Base-by-base conservation (phyloP, 2,888 invertebrate genomes). In the Parapristionchus giblindavisi region DNA sequence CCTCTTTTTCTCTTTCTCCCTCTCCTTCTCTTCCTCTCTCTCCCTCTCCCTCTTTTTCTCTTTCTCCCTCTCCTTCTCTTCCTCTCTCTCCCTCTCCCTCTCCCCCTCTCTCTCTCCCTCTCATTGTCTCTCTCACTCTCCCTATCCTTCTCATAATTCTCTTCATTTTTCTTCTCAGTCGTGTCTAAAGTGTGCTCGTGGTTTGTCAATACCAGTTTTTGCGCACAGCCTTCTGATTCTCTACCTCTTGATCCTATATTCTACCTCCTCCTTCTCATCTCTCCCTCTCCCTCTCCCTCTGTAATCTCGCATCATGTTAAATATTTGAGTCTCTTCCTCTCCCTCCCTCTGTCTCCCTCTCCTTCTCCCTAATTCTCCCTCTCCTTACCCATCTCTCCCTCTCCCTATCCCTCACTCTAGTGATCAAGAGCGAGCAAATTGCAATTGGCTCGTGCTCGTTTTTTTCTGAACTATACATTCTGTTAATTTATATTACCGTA, bases 351-450 rank as follows among this genome's bases (percentile, higher is more conserved):
- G 6, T 8, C 56, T 24, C 27, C n/a, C n/a, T 24, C 21, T 66
- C n/a, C 52, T 63, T 77, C 68, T 17, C 52, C 38, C 36, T 56
- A n/a, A 58, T 27, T 58, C 27, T 38, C 27, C 17, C n/a, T 8
- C 43, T 8, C 36, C 14, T 58, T 66, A 60, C 77, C 72, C 58
- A 75, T 75, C 72, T 61, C 40, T 70, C 74, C 61, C 8, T 27
- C 29, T 60, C 61, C 61, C 43, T 32, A 38, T 56, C 60, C 36
- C 43, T 43, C 24, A 6, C 56, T 54, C 56, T 54, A n/a, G n/a
- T n/a, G n/a, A n/a, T n/a, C n/a, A n/a, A n/a, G n/a, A n/a, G n/a
- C n/a, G n/a, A n/a, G n/a, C n/a, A n/a, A n/a, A n/a, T n/a, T n/a
- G n/a, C n/a, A n/a, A n/a, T n/a, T n/a, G n/a, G n/a, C n/a, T n/a